A percentile compares a stretch with the other conserved stretches of the same genome.
phyloP scores from a whole-genome alignment of 2,888 invertebrate genomes.

The Drosophila mulleri region DNA sequence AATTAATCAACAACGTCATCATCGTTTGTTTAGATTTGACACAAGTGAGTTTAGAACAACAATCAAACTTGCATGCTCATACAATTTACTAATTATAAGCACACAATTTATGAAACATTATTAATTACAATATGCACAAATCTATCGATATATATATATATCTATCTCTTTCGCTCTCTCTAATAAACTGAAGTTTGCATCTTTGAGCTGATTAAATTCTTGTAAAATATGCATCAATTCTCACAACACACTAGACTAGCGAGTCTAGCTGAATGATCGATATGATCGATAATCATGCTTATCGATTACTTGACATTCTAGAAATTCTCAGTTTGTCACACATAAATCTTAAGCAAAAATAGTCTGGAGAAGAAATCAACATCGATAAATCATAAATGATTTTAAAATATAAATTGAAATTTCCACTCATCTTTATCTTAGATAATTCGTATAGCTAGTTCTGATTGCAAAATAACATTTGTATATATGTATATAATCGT shows the following conservation, averaged over 20 bases:
- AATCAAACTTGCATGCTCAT: conserved; percentile 52
- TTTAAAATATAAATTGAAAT: not conserved
- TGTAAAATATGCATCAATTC: conserved; percentile 16
- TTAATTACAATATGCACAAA: not conserved
- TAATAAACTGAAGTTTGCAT: not conserved
- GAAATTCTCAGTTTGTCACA: not conserved
- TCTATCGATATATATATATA: not conserved
- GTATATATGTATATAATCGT: not conserved
- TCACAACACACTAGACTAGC: conserved; percentile 9
- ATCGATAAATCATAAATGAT: not conserved
- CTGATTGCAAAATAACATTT: not conserved
- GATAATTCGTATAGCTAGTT: not conserved
- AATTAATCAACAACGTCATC: conserved; percentile 72
- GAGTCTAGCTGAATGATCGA: not conserved
- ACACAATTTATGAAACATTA: not conserved
- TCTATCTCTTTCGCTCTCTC: not conserved
- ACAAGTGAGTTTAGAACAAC: conserved; percentile 72
- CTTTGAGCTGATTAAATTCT: conserved; percentile 3
- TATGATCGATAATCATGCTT: conserved; percentile 8
- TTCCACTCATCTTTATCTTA: not conserved
- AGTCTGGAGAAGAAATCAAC: not conserved
- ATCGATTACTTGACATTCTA: conserved; percentile 6
- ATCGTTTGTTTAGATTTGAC: conserved; percentile 79
- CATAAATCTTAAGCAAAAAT: no score
- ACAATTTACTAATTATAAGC: conserved; percentile 2